Evolutionary conservation across 2,797 vertebrate genomes (phyloP).

Genomic region (Acestrorhynchus altus): DNA sequence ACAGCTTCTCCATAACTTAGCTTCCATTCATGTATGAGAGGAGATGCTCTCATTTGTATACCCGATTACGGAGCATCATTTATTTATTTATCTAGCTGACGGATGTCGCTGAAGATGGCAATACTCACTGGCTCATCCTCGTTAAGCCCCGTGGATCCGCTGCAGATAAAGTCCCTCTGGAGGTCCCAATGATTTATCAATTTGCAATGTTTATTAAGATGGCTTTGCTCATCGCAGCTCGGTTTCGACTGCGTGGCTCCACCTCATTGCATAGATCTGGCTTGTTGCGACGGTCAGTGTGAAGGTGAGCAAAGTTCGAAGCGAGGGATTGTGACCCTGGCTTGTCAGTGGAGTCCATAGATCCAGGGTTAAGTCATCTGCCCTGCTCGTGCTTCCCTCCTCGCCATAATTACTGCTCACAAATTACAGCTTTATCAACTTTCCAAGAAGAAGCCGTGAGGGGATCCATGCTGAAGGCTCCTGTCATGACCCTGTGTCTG

Average conservation of each 20-base stretch:
- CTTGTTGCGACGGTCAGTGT: conserved; percentile 52
- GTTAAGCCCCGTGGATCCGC: conserved; percentile 81
- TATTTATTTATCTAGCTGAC: conserved; percentile 82
- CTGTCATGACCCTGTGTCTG: conserved; percentile 53
- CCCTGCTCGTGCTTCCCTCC: conserved; percentile 67
- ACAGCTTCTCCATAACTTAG: conserved; percentile 49
- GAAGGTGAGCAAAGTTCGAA: conserved; percentile 62
- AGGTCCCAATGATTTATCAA: conserved; percentile 86
- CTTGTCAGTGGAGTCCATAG: conserved; percentile 77
- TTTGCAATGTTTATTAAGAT: conserved; percentile 84
- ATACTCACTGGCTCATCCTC: conserved; percentile 81
- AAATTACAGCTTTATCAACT: conserved; percentile 69
- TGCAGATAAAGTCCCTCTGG: conserved; percentile 79
- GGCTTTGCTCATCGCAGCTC: conserved; percentile 68
- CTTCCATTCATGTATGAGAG: conserved; percentile 62
- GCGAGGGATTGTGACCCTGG: conserved; percentile 71
- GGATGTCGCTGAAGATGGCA: conserved; percentile 82
- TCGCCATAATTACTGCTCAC: conserved; percentile 75
- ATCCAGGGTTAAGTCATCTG: conserved; percentile 85
- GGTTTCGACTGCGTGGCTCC: conserved; percentile 27
- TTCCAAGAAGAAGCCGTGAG: conserved; percentile 39
- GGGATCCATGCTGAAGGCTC: conserved; percentile 63
- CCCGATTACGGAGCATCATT: conserved; percentile 75
- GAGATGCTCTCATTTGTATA: conserved; percentile 79
- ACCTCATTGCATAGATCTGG: conserved; percentile 52